Evolutionary conservation across 2,888 invertebrate species (phyloP), one percentile per base, ranked within the genome.

Genomic region (Tachina fera): DNA sequence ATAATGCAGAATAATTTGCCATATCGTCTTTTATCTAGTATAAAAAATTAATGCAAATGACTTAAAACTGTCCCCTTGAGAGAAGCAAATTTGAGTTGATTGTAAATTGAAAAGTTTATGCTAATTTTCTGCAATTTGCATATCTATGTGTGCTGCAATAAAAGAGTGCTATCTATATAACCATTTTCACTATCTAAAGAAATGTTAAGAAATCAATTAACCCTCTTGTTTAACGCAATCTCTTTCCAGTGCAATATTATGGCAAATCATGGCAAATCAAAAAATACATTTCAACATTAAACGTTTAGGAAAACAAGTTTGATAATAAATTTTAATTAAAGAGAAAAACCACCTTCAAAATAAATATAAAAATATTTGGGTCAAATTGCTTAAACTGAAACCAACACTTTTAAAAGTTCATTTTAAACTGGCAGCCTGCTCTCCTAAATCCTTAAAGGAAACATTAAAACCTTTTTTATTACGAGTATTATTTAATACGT

Each of bases 401-500:
- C 72, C 56, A 22, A 11, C 22, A 49, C 14, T 60, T 84, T 61
- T 13, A 13, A 31, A 65, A 75, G 56, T 79, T 77, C 70, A 60
- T 78, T 60, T 74, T 53, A 39, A 39, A 39, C 14, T 45, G 11
- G 11, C 71, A 45, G 53, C 31, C 14, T 31, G 43, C 65, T 76
- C 61, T 49, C 45, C 11, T 56, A 76, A 79, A 76, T 82, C 75
- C 79, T 79, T 79, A 56, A 86, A 86, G 61, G 83, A 83, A 83
- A 79, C 65, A 86, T 76, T 83, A 67, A 71, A 71, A 65, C 11
- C 47, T 47, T 63, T 77, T 77, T 68, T 72, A 56, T 68, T 65
- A n/a, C n/a, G 56, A 56, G 53, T 68, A 70, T 56, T 45, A 65
- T 67, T 56, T 60, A 74, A 74, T 41, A 74, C 56, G 39, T 67